phyloP scores from a whole-genome alignment of 2,113 vertebrate genomes.

The Ceyx melanurus region DNA sequence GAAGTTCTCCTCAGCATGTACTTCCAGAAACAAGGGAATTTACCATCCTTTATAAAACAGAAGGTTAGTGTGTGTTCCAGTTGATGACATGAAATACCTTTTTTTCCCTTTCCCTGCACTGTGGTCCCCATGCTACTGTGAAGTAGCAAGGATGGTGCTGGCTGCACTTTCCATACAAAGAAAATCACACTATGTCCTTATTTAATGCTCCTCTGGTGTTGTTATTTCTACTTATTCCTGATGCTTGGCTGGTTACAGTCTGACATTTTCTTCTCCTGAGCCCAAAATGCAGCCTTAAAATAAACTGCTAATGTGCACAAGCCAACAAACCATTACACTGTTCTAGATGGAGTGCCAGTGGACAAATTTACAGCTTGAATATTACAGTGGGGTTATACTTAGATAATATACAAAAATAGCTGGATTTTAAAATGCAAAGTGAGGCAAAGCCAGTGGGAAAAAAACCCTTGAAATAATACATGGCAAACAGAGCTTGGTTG shows the following conservation, averaged over 20 bases:
- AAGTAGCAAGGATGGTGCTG: not conserved
- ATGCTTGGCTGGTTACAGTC: not conserved
- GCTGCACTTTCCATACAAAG: not conserved
- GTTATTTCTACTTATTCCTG: not conserved
- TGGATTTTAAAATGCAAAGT: not conserved
- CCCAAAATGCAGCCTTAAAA: not conserved
- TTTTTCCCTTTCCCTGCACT: not conserved
- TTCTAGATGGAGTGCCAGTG: not conserved
- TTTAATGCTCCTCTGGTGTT: not conserved
- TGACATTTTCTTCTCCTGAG: not conserved
- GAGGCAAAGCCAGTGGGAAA: not conserved
- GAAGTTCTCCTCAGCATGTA: not conserved
- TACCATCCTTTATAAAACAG: not conserved
- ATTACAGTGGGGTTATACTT: not conserved
- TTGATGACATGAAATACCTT: not conserved
- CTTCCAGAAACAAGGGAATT: not conserved
- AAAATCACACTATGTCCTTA: not conserved
- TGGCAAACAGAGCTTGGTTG: not conserved
- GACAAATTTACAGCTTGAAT: not conserved
- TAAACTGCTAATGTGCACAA: not conserved
- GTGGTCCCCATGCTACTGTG: not conserved
- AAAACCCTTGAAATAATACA: not conserved
- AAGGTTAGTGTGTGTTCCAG: not conserved
- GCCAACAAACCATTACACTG: not conserved
- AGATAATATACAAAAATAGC: not conserved